Conservation (phyloP, 2,888 invertebrate species). For the Ectobius pallidus region DNA sequence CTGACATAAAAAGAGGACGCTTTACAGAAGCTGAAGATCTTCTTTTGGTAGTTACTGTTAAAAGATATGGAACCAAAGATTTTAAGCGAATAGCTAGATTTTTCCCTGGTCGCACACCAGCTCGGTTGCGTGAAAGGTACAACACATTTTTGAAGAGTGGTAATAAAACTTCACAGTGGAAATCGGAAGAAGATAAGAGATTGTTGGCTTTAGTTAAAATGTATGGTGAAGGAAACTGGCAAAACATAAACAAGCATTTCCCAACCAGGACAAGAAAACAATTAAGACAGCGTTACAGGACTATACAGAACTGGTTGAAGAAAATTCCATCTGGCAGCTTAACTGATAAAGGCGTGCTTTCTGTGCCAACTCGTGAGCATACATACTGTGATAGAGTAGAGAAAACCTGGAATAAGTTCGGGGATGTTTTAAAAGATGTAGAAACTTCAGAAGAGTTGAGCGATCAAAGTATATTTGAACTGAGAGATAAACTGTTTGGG, state of each 20-base stretch:
- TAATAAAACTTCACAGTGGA: not conserved
- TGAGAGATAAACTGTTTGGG: not conserved
- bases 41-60: constrained; percentile 66
- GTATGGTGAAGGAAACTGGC: constrained; percentile 4
- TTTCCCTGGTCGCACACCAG: constrained; percentile 65
- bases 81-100: constrained; percentile 63
- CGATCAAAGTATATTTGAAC: not conserved
- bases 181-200: not conserved
- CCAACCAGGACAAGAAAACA: not conserved
- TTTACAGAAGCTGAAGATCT: constrained; percentile 72
- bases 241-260: not conserved
- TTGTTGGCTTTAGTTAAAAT: not conserved
- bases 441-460: not conserved
- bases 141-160: constrained; percentile 56
- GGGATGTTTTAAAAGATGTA: not conserved
- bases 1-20: constrained; percentile 62
- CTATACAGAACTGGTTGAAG: not conserved
- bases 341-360: too few relatives aligned
- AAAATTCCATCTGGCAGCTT: not conserved
- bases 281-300: not conserved
- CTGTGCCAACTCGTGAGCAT: not conserved
- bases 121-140: constrained; percentile 68
- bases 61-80: constrained; percentile 65
- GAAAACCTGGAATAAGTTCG: not conserved
- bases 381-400: not conserved